phyloP scores from a whole-genome alignment of 1,140 invertebrate species.

The Micrasema longulum region DNA sequence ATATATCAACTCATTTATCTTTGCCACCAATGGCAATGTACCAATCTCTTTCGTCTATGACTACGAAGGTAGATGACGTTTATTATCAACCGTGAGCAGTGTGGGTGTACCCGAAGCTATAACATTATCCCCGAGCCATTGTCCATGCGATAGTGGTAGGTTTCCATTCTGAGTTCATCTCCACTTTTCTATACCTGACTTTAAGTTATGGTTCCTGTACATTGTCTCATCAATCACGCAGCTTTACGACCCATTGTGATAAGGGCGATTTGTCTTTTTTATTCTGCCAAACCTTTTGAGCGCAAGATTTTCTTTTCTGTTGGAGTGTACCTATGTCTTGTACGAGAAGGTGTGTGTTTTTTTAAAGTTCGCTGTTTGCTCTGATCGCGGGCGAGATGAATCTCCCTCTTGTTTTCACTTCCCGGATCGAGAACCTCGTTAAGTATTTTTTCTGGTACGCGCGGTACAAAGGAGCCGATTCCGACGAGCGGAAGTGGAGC shows the following conservation, averaged over 20 bases:
- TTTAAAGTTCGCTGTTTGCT: conserved; percentile 9
- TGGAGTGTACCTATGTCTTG: background rate
- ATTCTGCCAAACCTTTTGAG: conserved; percentile 17
- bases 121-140: background rate
- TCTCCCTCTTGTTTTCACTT: conserved; percentile 2
- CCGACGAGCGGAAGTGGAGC: conserved; percentile 4
- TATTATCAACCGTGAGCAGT: conserved; percentile 20
- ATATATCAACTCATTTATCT: no score
- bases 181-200: conserved; percentile 15
- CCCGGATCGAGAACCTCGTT: conserved; percentile 17
- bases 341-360: background rate
- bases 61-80: background rate
- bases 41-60: no score
- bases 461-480: conserved; percentile 4
- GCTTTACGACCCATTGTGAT: conserved; percentile 37
- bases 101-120: background rate
- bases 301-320: background rate
- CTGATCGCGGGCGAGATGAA: background rate
- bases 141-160: background rate
- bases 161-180: conserved; percentile 31
- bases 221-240: conserved; percentile 31
- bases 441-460: background rate
- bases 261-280: conserved; percentile 28
- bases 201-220: conserved; percentile 37
- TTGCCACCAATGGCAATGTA: no score